Base-by-base conservation (phyloP, 2,797 vertebrate species). In the Cuniculus paca region DNA sequence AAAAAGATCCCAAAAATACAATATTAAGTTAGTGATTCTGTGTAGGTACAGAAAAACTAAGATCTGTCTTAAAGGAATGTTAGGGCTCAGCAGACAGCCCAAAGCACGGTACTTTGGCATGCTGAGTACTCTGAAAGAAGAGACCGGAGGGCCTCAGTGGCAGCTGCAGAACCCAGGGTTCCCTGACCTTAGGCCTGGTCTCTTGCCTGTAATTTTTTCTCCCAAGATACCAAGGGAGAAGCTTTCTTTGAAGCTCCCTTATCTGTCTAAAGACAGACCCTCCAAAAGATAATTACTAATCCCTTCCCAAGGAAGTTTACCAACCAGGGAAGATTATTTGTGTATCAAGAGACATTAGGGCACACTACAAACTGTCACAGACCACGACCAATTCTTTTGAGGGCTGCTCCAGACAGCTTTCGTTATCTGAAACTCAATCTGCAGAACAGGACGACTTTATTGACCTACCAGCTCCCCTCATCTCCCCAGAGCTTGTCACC, bases 11-110 rank as follows among this genome's bases (percentile, higher is more conserved):
- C 34, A 0, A 75, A 96, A 85, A 88, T 45, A 70, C 0, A 36
- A 14, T 63, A 88, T 45, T 83, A 77, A 95, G 34, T 91, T 78
- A 90, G 39, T 42, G 45, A 80, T 91, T 81, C 17, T 65, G 10
- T 50, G 50, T 39, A 70, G n/a, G n/a, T 92, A 88, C 5, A 14
- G 11, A 77, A 78, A 68, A 77, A 48, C 56, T 88, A 86, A 93
- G 88, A 84, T 92, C 39, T 89, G 1, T 65, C 82, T 77, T 80
- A 92, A 65, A 65, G 19, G 39, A 54, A 72, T 42, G 22, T n/a
- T 26, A 14, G 16, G 56, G 12, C 17, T 82, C 45, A 50, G 39
- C 68, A 80, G 45, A 58, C 60, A 56, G 36, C 10, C 5, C 16
- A 50, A 60, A 50, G 19, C 5, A 14, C 8, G 0, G 24, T 22